Base-by-base conservation (phyloP, 92 coral and sea anemone species). In the Phymanthus crucifer region DNA sequence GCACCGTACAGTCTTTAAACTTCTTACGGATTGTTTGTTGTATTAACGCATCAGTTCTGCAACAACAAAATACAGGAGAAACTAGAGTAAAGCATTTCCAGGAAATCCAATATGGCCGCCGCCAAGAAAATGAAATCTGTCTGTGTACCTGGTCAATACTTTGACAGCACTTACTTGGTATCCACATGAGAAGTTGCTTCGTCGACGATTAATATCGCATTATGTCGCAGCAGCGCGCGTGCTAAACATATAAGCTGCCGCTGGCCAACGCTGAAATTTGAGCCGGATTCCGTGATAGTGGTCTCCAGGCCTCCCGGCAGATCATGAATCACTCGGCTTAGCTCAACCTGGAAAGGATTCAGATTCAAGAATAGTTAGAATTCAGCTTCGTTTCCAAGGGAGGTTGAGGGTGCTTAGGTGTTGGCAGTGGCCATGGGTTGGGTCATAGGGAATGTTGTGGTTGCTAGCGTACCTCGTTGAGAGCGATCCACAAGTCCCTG, bases 221-320 rank as follows among this genome's bases (percentile, higher is more conserved):
- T 94, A 32, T 80, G 90, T 36, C 87, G 82, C 14, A 94, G 84
- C 70, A 94, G 72, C 10, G 98, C 98, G 68, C 98, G 97, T 83
- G 98, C 89, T 45, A 94, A 83, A 85, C 97, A 94, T 32, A 94
- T 78, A n/a, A 94, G 90, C 61, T 92, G 98, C 79, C 98, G 97
- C 89, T 94, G 98, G 71, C 98, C 98, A 73, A 94, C 94, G 70
- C 94, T 94, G 35, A 91, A 83, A 79, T 87, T 94, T 17, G 81
- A 86, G 54, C 94, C 97, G 24, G 94, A 89, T 47, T 91, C 97
- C 16, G 97, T 83, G 31, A 94, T 72, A 32, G n/a, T 65, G 32
- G 83, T 73, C 36, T 94, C 91, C 52, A 94, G 84, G 40, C 83
- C 91, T 31, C 88, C 91, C 9, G 85, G 81, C 26, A 92, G 71